A percentile compares a stretch with the other conserved stretches of the same genome.
Conservation (phyloP, 2,113 vertebrate genomes). For the Neomonachus schauinslandi region DNA sequence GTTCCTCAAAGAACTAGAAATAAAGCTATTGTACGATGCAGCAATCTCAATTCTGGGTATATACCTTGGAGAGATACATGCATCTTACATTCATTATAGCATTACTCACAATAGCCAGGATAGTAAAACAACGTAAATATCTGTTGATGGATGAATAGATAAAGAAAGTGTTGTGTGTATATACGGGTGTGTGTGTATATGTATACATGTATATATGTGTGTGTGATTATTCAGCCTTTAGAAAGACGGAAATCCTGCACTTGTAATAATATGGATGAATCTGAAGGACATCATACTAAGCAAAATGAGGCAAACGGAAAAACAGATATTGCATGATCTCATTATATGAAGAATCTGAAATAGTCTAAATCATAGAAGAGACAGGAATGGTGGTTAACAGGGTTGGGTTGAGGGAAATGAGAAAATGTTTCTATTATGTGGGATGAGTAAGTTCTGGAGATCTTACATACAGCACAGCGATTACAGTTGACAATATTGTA, state of each 20-base stretch:
- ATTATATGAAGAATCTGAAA: neutral
- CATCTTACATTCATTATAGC: neutral
- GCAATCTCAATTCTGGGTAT: neutral
- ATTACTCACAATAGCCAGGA: neutral
- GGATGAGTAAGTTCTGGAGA: neutral
- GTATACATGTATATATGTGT: rapidly evolving
- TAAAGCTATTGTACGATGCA: neutral
- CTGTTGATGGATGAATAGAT: neutral
- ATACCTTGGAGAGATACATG: neutral
- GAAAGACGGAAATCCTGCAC: neutral
- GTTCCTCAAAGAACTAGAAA: neutral
- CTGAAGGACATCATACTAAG: neutral
- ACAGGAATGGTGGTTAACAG: neutral
- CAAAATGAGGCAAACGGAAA: neutral
- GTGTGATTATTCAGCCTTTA: neutral
- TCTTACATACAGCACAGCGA: neutral
- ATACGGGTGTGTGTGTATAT: neutral
- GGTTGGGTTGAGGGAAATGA: neutral
- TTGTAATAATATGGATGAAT: neutral
- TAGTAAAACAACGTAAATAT: neutral
- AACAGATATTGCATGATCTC: neutral
- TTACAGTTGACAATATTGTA: neutral
- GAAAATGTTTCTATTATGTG: neutral
- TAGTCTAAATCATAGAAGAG: neutral
- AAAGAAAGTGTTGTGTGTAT: neutral